A percentile compares a stretch with the other conserved stretches of the same genome.
These are phyloP conservation scores for Phaenicophaeus curvirostris DNA, from an alignment of 2,797 vertebrate genomes.

Conservation along the genomic window DNA sequence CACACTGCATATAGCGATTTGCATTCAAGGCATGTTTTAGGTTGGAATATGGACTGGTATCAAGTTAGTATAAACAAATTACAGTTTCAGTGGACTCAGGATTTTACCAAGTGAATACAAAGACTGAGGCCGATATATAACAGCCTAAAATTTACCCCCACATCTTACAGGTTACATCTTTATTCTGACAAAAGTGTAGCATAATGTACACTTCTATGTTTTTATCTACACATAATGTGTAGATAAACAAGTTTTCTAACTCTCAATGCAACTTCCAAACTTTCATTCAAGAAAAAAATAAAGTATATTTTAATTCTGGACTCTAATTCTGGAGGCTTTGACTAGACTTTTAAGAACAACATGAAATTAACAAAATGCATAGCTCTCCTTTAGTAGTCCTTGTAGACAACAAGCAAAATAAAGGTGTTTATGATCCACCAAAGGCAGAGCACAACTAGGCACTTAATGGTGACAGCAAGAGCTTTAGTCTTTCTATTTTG, in stretches of 20 bases:
- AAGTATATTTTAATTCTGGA: not conserved
- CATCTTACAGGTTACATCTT: not conserved
- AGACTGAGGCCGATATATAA: not conserved
- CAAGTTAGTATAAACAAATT: not conserved
- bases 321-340: not conserved
- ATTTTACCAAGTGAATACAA: not conserved
- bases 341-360: not conserved
- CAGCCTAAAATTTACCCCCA: not conserved
- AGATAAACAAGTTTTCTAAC: not conserved
- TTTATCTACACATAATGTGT: too few relatives aligned
- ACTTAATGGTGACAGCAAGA: not conserved
- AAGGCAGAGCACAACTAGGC: not conserved
- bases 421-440: not conserved
- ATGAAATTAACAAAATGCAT: not conserved
- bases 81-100: not conserved
- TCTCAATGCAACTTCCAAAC: not conserved
- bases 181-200: not conserved
- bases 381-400: not conserved
- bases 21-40: not conserved
- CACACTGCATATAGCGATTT: not conserved
- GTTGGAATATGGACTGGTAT: not conserved
- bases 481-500: not conserved
- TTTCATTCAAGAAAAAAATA: not conserved
- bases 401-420: not conserved
- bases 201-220: not conserved